Conservation (phyloP, 2,888 invertebrate species). For the Pherbina coryleti region DNA sequence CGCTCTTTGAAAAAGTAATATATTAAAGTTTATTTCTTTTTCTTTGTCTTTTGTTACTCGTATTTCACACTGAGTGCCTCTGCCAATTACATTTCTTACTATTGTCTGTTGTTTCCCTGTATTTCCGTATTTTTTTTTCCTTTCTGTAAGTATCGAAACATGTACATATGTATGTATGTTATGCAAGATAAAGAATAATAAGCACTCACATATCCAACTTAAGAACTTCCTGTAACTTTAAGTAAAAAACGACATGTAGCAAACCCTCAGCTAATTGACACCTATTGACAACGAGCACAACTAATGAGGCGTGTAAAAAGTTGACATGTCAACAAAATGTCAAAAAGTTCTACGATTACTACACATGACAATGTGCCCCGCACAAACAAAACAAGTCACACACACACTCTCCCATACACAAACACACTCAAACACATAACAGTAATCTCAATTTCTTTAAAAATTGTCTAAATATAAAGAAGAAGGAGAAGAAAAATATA, state of each 20-base stretch:
- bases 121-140: too few relatives aligned
- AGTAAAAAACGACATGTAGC: not conserved
- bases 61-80: too few relatives aligned
- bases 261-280: conserved; percentile 7
- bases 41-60: too few relatives aligned
- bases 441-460: too few relatives aligned
- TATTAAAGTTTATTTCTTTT: too few relatives aligned
- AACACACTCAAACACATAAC: too few relatives aligned
- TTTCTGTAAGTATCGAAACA: not conserved
- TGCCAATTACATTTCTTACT: too few relatives aligned
- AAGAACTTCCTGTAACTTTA: not conserved
- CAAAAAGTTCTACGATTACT: conserved; percentile 9
- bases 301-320: conserved; percentile 21
- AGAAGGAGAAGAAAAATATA: not conserved
- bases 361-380: conserved; percentile 1
- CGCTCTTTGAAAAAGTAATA: too few relatives aligned
- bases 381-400: not conserved
- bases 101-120: too few relatives aligned
- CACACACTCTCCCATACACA: not conserved
- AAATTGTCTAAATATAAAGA: not conserved
- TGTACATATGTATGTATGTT: not conserved
- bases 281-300: not conserved
- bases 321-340: conserved; percentile 20
- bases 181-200: not conserved
- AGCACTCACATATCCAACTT: not conserved